A percentile compares a stretch with the other conserved stretches of the same genome.
Conservation (phyloP, 30 jellyfish, hydroid and myxozoan species). For the Pelagia noctiluca region DNA sequence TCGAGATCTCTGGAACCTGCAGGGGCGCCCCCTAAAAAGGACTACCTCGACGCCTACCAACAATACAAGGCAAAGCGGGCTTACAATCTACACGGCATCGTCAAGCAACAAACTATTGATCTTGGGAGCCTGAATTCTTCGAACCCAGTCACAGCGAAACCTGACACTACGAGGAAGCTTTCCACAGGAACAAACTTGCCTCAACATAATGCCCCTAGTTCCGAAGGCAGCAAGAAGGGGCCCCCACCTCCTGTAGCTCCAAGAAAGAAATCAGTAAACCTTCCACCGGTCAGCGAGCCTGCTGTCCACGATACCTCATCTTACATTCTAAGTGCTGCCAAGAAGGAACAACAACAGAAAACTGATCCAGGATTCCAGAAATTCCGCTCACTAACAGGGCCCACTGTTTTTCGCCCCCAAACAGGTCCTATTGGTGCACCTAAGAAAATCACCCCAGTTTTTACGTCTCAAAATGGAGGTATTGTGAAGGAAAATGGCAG, state of each 20-base stretch:
- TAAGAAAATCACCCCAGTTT: background rate
- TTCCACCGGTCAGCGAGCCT: constrained; percentile 48
- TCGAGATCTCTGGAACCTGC: constrained; percentile 60
- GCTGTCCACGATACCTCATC: constrained; percentile 49
- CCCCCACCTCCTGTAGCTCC: constrained; percentile 87
- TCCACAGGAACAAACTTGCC: constrained; percentile 64
- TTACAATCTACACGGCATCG: constrained; percentile 61
- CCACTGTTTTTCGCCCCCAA: background rate
- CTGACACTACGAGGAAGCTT: constrained; percentile 45
- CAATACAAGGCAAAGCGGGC: constrained; percentile 71
- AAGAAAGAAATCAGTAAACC: constrained; percentile 63
- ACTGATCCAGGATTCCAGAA: constrained; percentile 3
- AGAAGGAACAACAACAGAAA: constrained; percentile 42
- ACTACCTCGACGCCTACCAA: constrained; percentile 53
- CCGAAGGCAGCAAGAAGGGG: constrained; percentile 33
- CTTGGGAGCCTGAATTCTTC: constrained; percentile 43
- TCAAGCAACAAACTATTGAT: constrained; percentile 70
- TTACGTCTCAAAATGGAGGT: background rate
- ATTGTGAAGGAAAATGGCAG: background rate
- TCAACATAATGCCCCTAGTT: background rate
- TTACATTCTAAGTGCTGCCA: constrained; percentile 64
- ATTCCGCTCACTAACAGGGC: constrained; percentile 13
- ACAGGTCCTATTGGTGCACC: constrained; percentile 1
- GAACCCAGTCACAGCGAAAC: too few relatives aligned
- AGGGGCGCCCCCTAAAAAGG: constrained; percentile 66